phyloP scores from a whole-genome alignment of 1,140 invertebrate species.

The Halesus radiatus region DNA sequence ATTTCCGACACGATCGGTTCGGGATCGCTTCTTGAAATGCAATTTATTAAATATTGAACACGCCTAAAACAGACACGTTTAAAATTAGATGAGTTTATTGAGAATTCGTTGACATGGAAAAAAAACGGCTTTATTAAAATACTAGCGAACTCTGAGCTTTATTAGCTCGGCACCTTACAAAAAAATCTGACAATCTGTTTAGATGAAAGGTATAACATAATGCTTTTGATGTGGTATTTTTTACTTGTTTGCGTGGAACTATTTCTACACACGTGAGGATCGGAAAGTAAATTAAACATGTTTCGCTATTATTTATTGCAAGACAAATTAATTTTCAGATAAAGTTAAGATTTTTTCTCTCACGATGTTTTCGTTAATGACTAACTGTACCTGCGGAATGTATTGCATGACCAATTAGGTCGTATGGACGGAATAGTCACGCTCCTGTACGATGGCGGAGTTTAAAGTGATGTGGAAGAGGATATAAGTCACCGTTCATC shows the following conservation, averaged over 20 bases:
- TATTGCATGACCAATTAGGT: constrained; percentile 36
- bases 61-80: constrained; percentile 13
- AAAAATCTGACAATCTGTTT: background rate
- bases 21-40: background rate
- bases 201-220: background rate
- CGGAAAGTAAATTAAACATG: constrained; percentile 12
- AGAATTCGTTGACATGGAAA: constrained; percentile 12
- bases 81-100: constrained; percentile 15
- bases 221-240: background rate
- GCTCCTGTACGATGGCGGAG: background rate
- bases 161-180: background rate
- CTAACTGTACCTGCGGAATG: constrained; percentile 38
- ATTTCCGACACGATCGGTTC: background rate
- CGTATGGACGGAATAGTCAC: background rate
- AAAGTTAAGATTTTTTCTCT: constrained; percentile 25
- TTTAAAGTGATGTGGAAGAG: background rate
- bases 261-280: background rate
- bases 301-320: constrained; percentile 33
- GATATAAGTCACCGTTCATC: background rate
- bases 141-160: background rate
- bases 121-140: constrained; percentile 20
- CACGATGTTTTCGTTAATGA: constrained; percentile 43
- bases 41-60: constrained; percentile 10
- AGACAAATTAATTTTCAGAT: constrained; percentile 44
- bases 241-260: background rate